Evolutionary conservation across 1,140 invertebrate genomes (phyloP).

Genomic region (Pseudomyrmex cubaensis): DNA sequence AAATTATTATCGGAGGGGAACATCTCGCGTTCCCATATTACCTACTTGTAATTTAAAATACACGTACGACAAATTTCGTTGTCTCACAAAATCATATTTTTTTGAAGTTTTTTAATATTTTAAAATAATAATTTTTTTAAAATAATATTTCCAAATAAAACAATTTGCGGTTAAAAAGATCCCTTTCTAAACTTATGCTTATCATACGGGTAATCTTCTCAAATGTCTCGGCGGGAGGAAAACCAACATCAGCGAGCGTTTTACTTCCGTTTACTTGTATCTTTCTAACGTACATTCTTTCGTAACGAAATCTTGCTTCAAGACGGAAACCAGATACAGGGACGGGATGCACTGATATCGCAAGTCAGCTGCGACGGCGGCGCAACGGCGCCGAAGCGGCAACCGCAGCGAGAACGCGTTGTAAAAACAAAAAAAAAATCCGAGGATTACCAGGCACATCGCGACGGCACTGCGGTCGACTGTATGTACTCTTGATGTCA

Average conservation of each 20-base stretch:
- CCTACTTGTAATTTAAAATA: no score
- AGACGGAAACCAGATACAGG: conserved; percentile 22
- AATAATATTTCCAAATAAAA: no score
- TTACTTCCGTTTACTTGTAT: neutral
- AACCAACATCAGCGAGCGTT: neutral
- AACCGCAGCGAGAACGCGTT: conserved; percentile 12
- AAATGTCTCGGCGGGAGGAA: neutral
- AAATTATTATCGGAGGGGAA: no score
- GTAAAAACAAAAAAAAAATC: no score
- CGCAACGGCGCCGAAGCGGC: conserved; percentile 11
- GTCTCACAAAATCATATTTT: no score
- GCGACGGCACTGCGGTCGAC: neutral
- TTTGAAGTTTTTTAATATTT: no score
- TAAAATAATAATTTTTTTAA: no score
- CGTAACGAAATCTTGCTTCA: neutral
- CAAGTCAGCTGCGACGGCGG: neutral
- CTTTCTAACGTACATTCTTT: neutral
- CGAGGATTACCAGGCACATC: neutral
- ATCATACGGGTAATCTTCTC: neutral
- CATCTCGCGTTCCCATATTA: no score
- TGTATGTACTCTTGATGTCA: conserved; percentile 8
- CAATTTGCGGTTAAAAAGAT: no score
- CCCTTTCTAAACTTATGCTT: no score
- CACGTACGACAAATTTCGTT: no score
- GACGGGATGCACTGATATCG: conserved; percentile 8